Evolutionary conservation across 2,888 invertebrate species (phyloP), one percentile per base, ranked within the genome.

Genomic region (Netelia virgata): DNA sequence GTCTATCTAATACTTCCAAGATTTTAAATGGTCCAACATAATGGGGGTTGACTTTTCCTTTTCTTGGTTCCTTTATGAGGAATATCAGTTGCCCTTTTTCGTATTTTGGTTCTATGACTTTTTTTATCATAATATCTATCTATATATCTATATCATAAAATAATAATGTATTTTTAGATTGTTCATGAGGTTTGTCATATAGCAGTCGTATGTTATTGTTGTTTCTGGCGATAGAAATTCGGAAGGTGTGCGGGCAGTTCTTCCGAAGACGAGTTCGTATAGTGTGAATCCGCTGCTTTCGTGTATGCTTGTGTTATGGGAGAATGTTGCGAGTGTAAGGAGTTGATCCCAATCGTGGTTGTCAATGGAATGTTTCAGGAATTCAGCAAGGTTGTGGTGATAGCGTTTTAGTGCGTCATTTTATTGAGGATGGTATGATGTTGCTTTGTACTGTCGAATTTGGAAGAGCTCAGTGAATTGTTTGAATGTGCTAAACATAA

Each of bases 21-120:
- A 83, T 73, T 14, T 11, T 36, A 11, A 50, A 78, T 8, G 82
- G 82, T n/a, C 72, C 76, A 47, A 20, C 55, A 3, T 77, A 82
- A 1, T 82, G 47, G 11, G 28, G 11, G 16, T 69, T 70, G 2
- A 76, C 16, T 61, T 82, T 82, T 23, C 82, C 73, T 18, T 36
- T 76, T 41, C 18, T 43, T 3, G 76, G 70, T 63, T 76, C 76
- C 28, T 70, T 57, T 0, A 77, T 9, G 1, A 75, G 23, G 50
- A 78, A 79, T 18, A 79, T 79, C 55, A 28, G 10, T 16, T 82
- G 76, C 1, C 76, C 70, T 5, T 16, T 8, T 16, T 66, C 14
- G 14, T 70, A 59, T n/a, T n/a, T 23, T 3, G 23, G 0, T 16
- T 57, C 41, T 10, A 75, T 70, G 2, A 76, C n/a, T 8, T 11